Evolutionary conservation across 2,888 invertebrate genomes (phyloP).

Genomic region (Zaprionus bogoriensis): DNA sequence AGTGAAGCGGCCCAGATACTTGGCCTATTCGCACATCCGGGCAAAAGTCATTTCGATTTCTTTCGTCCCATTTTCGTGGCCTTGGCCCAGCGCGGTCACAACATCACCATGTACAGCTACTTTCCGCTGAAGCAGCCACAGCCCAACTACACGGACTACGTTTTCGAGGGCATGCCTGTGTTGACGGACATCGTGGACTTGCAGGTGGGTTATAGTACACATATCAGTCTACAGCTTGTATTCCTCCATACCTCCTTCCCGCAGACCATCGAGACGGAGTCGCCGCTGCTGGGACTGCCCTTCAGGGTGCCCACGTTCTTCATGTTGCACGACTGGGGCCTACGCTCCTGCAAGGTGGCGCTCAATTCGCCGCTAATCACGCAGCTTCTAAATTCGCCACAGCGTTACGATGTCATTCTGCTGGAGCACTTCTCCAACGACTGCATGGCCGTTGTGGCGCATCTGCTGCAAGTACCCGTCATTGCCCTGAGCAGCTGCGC

Average conservation of each 20-base stretch:
- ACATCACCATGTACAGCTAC: constrained; percentile 82
- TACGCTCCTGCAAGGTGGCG: constrained; percentile 64
- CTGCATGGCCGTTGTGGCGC: constrained; percentile 86
- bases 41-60: constrained; percentile 82
- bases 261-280: constrained; percentile 42
- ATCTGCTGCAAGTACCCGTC: constrained; percentile 86
- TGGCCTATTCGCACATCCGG: constrained; percentile 82
- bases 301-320: constrained; percentile 74
- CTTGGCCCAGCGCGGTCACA: constrained; percentile 82
- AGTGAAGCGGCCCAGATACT: constrained; percentile 67
- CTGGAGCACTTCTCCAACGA: constrained; percentile 88
- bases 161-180: constrained; percentile 64
- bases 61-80: constrained; percentile 81
- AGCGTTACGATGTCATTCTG: constrained; percentile 86
- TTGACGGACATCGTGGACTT: constrained; percentile 74
- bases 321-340: constrained; percentile 74
- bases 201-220: constrained; percentile 50
- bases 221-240: not conserved
- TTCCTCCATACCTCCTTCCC: not conserved
- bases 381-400: constrained; percentile 46
- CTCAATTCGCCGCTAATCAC: constrained; percentile 69
- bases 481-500: constrained; percentile 85
- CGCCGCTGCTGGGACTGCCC: constrained; percentile 44
- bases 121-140: constrained; percentile 79
- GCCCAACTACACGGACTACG: constrained; percentile 76